These are phyloP conservation scores for Philereme transversata DNA, from an alignment of 2,888 invertebrate species.

Conservation along the genomic window DNA sequence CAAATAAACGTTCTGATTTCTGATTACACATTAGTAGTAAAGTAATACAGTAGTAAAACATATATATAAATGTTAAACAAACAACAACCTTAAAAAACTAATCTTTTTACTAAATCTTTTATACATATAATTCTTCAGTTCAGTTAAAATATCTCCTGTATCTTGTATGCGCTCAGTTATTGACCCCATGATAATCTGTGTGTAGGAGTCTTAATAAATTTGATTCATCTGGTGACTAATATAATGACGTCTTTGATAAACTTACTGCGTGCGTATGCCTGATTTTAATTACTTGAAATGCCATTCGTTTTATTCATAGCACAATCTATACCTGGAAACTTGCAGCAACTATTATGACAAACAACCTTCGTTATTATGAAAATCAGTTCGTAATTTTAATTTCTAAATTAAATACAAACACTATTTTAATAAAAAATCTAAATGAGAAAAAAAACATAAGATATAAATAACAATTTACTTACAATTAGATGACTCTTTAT, in stretches of 20 bases:
- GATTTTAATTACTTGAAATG: conserved; percentile 45
- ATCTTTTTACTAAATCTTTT: neutral
- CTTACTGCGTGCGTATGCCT: conserved; percentile 39
- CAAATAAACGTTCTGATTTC: too few relatives aligned
- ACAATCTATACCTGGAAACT: conserved; percentile 14
- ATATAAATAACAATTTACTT: too few relatives aligned
- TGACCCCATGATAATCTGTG: conserved; percentile 23
- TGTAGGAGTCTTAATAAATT: conserved; percentile 32
- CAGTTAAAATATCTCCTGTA: conserved; percentile 21
- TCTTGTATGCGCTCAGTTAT: conserved; percentile 22
- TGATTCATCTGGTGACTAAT: conserved; percentile 59
- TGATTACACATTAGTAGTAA: too few relatives aligned
- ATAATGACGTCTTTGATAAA: conserved; percentile 48
- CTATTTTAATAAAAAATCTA: neutral
- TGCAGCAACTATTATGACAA: neutral
- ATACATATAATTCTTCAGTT: conserved; percentile 7
- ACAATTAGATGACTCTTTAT: too few relatives aligned
- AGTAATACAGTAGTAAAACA: too few relatives aligned
- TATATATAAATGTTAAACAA: too few relatives aligned
- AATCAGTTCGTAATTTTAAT: neutral
- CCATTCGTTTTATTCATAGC: conserved; percentile 42
- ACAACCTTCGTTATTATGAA: neutral
- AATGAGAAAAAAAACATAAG: too few relatives aligned
- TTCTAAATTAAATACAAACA: neutral
- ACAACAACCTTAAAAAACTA: too few relatives aligned